Percentiles rank a stretch among this genome's conserved stretches.
Evolutionary conservation across 2,113 vertebrate genomes (phyloP).

Genomic region (Nothocercus julius): DNA sequence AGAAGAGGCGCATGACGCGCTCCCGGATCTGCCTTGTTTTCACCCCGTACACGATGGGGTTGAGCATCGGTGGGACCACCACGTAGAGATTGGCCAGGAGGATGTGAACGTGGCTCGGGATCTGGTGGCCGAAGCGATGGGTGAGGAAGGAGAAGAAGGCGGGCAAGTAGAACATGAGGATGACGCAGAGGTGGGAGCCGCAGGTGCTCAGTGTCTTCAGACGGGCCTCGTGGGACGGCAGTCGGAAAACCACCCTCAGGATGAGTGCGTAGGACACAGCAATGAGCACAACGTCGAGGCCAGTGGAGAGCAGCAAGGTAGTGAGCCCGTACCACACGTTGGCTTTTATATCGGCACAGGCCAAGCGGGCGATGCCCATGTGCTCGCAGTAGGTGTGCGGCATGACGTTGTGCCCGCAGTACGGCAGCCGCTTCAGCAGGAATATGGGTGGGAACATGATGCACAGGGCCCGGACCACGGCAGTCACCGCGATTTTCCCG

Average conservation of each 20-base stretch:
- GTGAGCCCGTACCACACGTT: constrained; percentile 72
- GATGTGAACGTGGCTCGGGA: constrained; percentile 41
- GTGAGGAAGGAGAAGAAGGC: constrained; percentile 75
- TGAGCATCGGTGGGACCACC: constrained; percentile 60
- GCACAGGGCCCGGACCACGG: constrained; percentile 3
- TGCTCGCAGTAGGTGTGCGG: constrained; percentile 76
- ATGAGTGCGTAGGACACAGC: constrained; percentile 52
- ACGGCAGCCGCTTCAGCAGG: constrained; percentile 63
- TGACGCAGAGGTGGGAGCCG: constrained; percentile 68
- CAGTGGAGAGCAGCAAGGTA: constrained; percentile 53
- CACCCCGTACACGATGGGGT: constrained; percentile 73
- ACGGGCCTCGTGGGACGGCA: constrained; percentile 1
- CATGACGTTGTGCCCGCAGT: constrained; percentile 64
- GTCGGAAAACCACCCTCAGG: constrained; percentile 32
- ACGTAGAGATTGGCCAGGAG: constrained; percentile 70
- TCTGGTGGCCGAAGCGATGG: constrained; percentile 41
- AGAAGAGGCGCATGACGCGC: neutral
- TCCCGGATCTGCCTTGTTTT: constrained; percentile 66
- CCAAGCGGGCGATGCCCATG: constrained; percentile 77
- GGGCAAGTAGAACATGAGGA: constrained; percentile 66
- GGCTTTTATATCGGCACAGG: constrained; percentile 68
- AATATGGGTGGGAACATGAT: constrained; percentile 70
- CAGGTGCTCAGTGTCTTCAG: constrained; percentile 73
- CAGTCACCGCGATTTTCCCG: neutral
- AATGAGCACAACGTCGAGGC: constrained; percentile 61